These are phyloP conservation scores for Nymphalis c-album DNA, from an alignment of 2,888 invertebrate genomes.

Conservation along the genomic window DNA sequence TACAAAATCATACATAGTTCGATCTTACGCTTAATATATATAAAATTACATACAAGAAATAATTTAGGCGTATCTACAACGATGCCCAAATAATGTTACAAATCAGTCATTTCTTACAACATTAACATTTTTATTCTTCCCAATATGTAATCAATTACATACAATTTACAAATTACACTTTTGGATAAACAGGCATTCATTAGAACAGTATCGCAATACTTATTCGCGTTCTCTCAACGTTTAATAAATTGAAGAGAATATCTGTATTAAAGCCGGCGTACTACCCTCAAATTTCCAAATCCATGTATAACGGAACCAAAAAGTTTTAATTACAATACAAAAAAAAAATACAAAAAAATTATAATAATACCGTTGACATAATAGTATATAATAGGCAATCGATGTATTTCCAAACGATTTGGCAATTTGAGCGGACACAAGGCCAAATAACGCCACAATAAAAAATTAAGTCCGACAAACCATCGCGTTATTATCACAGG, in stretches of 20 bases:
- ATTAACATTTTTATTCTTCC: conserved; percentile 45
- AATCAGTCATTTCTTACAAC: conserved; percentile 76
- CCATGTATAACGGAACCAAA: neutral
- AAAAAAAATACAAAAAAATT: neutral
- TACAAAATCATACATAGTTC: conserved; percentile 44
- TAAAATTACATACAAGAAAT: conserved; percentile 64
- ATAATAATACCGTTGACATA: neutral
- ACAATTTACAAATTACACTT: conserved; percentile 22
- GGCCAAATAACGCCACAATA: neutral
- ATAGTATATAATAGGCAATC: neutral
- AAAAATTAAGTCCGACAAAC: conserved; percentile 22
- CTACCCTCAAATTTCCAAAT: conserved; percentile 8
- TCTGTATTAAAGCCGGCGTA: conserved; percentile 1
- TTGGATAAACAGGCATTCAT: conserved; percentile 3
- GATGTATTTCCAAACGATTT: neutral
- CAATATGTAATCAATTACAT: conserved; percentile 22
- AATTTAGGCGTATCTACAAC: conserved; percentile 67
- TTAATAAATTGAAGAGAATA: conserved; percentile 3
- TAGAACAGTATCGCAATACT: conserved; percentile 14
- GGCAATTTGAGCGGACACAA: neutral
- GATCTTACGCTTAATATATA: conserved; percentile 50
- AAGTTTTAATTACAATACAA: neutral
- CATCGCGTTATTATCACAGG: conserved; percentile 51
- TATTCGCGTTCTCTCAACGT: conserved; percentile 2
- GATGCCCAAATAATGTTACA: conserved; percentile 66